phyloP scores from a whole-genome alignment of 1,140 invertebrate genomes.

The Pteromalus puparum region DNA sequence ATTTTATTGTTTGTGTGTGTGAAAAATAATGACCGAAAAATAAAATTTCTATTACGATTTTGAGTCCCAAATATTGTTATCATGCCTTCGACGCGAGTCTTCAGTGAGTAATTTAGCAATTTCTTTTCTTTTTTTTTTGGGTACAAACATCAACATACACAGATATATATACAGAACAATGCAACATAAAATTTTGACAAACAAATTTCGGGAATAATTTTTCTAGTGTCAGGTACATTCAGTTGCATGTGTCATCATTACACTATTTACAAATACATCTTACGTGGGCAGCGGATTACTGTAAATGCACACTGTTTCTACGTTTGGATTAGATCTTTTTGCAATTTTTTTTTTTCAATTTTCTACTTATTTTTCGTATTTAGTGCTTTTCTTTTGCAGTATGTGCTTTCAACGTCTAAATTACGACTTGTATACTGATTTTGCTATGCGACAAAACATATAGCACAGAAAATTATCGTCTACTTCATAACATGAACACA shows the following conservation, averaged over 20 bases:
- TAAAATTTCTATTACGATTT: slow-evolving; percentile 29
- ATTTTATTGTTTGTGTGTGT: background rate
- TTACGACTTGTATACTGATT: slow-evolving; percentile 5
- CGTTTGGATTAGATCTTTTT: slow-evolving; percentile 2
- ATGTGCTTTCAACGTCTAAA: background rate
- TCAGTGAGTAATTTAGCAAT: background rate
- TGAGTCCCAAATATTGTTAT: slow-evolving; percentile 32
- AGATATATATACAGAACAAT: slow-evolving; percentile 17
- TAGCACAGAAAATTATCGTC: background rate
- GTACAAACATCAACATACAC: slow-evolving; percentile 19
- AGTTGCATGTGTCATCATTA: slow-evolving; percentile 22
- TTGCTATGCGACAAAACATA: slow-evolving; percentile 17
- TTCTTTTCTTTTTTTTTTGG: background rate
- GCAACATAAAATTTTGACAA: slow-evolving; percentile 30
- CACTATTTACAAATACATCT: slow-evolving; percentile 47
- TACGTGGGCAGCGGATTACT: slow-evolving; percentile 13
- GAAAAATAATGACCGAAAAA: background rate
- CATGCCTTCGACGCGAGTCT: slow-evolving; percentile 42
- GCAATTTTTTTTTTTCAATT: background rate
- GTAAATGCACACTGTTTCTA: slow-evolving; percentile 42
- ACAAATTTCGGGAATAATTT: slow-evolving; percentile 35
- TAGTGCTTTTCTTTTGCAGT: slow-evolving; percentile 2
- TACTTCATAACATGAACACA: slow-evolving; percentile 19
- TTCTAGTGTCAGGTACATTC: slow-evolving; percentile 42
- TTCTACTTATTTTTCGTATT: slow-evolving; percentile 11